Conservation (phyloP, 2,113 vertebrate species). For the Syngnathus floridae region DNA sequence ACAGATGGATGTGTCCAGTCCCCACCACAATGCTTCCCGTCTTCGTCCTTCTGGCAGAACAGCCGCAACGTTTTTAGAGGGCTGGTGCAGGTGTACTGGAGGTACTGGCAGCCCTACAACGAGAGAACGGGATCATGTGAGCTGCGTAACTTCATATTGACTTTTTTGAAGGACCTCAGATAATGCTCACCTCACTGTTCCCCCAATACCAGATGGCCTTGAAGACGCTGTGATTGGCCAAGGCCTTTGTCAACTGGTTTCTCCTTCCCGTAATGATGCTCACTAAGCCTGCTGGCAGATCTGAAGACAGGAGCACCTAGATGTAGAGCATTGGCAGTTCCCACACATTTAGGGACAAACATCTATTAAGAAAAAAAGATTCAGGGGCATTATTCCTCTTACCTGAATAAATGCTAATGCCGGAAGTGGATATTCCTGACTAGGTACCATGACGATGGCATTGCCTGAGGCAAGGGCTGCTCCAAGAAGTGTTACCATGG, state of each 20-base stretch:
- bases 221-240: slow-evolving; percentile 83
- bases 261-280: slow-evolving; percentile 75
- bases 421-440: slow-evolving; percentile 72
- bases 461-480: slow-evolving; percentile 77
- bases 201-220: slow-evolving; percentile 89
- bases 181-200: slow-evolving; percentile 69
- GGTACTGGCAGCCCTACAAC: slow-evolving; percentile 78
- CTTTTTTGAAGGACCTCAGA: background rate
- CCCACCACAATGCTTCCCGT: slow-evolving; percentile 36
- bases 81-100: slow-evolving; percentile 75
- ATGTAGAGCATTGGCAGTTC: background rate
- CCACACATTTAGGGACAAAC: too few species aligned
- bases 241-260: slow-evolving; percentile 77
- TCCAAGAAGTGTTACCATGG: slow-evolving; percentile 77
- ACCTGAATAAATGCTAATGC: slow-evolving; percentile 79
- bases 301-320: slow-evolving; percentile 76
- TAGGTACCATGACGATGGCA: slow-evolving; percentile 77
- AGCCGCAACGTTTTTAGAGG: slow-evolving; percentile 79
- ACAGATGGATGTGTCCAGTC: slow-evolving; percentile 53
- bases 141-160: too few species aligned
- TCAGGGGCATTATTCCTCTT: background rate
- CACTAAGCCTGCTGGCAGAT: slow-evolving; percentile 78
- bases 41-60: slow-evolving; percentile 53
- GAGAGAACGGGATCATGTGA: background rate
- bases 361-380: too few species aligned